Conservation (phyloP, 1,140 invertebrate genomes). For the Polypedilum vanderplanki region DNA sequence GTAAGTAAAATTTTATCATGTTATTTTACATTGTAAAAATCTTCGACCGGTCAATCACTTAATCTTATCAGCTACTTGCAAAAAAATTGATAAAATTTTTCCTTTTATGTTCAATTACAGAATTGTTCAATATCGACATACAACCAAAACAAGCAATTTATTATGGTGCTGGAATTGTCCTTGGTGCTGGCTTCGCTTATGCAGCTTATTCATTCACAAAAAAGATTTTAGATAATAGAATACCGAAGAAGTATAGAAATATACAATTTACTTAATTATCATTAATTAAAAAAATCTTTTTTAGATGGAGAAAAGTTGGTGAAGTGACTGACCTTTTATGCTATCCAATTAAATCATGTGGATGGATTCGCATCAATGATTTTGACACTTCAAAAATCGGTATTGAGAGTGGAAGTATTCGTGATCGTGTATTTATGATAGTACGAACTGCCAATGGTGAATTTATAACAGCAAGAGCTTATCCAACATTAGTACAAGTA, state of each 20-base stretch:
- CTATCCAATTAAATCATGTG: conserved; percentile 46
- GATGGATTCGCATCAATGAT: conserved; percentile 37
- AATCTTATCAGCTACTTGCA: not conserved
- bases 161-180: conserved; percentile 38
- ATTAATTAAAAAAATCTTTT: not conserved
- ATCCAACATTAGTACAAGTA: conserved; percentile 45
- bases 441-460: conserved; percentile 42
- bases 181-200: conserved; percentile 38
- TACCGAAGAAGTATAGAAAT: conserved; percentile 35
- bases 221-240: conserved; percentile 34
- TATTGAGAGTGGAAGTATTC: conserved; percentile 41
- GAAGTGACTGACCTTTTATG: conserved; percentile 44
- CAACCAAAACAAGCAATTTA: not conserved
- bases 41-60: not conserved
- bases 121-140: not conserved
- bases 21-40: not conserved
- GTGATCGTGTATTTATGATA: conserved; percentile 45
- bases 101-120: not conserved
- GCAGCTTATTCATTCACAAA: conserved; percentile 42
- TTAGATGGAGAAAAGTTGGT: conserved; percentile 43
- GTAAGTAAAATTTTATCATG: not conserved
- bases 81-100: not conserved
- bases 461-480: conserved; percentile 44
- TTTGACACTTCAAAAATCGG: conserved; percentile 44
- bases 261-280: not conserved